Evolutionary conservation across 2,113 vertebrate species (phyloP).

Genomic region (Brevimyrus niger): DNA sequence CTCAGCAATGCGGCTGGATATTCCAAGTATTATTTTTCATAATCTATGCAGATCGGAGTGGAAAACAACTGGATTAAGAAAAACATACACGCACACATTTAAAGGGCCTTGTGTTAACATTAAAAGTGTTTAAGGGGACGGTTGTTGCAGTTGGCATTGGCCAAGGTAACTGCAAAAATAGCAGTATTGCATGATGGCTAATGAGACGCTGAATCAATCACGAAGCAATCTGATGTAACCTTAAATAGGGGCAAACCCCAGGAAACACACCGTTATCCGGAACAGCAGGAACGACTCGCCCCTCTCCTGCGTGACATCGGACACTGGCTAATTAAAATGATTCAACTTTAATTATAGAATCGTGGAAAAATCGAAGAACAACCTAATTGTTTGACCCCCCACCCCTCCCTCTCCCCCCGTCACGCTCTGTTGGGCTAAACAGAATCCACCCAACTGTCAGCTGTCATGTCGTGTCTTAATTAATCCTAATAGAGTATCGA

Average conservation of each 20-base stretch:
- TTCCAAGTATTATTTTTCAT: constrained; percentile 29
- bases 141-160: constrained; percentile 56
- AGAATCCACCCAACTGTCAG: constrained; percentile 82
- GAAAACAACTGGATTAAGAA: constrained; percentile 28
- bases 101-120: constrained; percentile 56
- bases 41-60: not conserved
- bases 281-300: not conserved
- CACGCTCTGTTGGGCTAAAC: constrained; percentile 67
- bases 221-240: constrained; percentile 45
- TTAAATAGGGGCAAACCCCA: constrained; percentile 49
- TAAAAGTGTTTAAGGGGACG: constrained; percentile 63
- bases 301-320: constrained; percentile 31
- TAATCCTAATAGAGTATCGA: constrained; percentile 98
- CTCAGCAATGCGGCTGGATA: constrained; percentile 1
- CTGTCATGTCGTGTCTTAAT: constrained; percentile 91
- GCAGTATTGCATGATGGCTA: not conserved
- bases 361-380: constrained; percentile 33
- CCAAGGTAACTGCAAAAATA: constrained; percentile 26
- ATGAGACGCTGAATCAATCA: not conserved
- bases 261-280: not conserved
- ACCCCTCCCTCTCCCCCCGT: constrained; percentile 19
- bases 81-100: not conserved
- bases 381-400: constrained; percentile 57
- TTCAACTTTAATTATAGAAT: constrained; percentile 23
- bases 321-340: constrained; percentile 27